Conservation (phyloP, 2,888 invertebrate genomes). For the Heteromyza rotundicornis region DNA sequence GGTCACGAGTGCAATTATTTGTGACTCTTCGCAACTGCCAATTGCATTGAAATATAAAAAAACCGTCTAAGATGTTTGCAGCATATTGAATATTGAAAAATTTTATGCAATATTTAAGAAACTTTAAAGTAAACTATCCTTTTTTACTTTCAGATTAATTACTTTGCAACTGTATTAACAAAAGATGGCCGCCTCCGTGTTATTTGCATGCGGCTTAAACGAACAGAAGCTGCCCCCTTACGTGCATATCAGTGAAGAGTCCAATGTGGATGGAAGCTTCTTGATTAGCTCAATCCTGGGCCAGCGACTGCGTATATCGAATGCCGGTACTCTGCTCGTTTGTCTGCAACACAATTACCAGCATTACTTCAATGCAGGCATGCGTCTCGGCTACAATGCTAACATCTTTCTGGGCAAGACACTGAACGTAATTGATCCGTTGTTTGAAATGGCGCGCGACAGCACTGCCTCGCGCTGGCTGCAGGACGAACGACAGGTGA, state of each 20-base stretch:
- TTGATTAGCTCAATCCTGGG: slow-evolving; percentile 72
- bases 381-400: slow-evolving; percentile 76
- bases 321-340: slow-evolving; percentile 68
- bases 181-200: slow-evolving; percentile 69
- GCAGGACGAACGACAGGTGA: slow-evolving; percentile 52
- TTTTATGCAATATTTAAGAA: no score
- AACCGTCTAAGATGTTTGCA: no score
- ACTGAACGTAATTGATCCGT: slow-evolving; percentile 66
- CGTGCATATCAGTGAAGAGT: slow-evolving; percentile 73
- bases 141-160: neutral
- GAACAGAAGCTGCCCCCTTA: slow-evolving; percentile 67
- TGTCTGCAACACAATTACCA: slow-evolving; percentile 74
- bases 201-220: slow-evolving; percentile 69
- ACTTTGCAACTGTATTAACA: neutral
- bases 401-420: slow-evolving; percentile 64
- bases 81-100: no score
- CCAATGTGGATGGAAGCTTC: slow-evolving; percentile 76
- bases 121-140: no score
- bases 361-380: slow-evolving; percentile 77
- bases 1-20: no score
- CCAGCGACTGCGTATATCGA: slow-evolving; percentile 68
- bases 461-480: slow-evolving; percentile 57
- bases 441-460: slow-evolving; percentile 63
- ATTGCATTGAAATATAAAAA: neutral
- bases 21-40: no score